Conservation (phyloP, 2,888 invertebrate species). For the Polyommatus icarus region DNA sequence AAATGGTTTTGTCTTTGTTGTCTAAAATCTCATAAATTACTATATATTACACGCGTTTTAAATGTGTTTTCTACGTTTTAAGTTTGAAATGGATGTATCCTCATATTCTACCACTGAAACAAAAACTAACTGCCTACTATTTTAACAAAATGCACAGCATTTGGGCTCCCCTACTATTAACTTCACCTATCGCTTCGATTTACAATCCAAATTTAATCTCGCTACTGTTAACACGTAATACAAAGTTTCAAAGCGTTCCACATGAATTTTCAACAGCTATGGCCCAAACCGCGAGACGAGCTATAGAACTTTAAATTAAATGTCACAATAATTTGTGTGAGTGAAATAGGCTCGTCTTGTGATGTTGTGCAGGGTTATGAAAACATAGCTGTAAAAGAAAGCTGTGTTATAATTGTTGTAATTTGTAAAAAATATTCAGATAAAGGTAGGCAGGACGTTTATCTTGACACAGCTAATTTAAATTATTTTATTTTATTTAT, state of each 20-base stretch:
- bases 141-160: background rate
- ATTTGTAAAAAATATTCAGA: too few species aligned
- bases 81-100: too few species aligned
- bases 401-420: too few species aligned
- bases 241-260: slow-evolving; percentile 1
- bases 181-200: slow-evolving; percentile 53
- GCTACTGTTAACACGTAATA: slow-evolving; percentile 45
- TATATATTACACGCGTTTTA: too few species aligned
- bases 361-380: background rate
- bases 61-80: too few species aligned
- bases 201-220: slow-evolving; percentile 55
- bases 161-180: slow-evolving; percentile 9
- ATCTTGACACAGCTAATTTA: too few species aligned
- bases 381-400: background rate
- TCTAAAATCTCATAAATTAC: too few species aligned
- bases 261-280: slow-evolving; percentile 13
- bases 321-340: background rate
- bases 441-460: too few species aligned
- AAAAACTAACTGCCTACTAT: background rate
- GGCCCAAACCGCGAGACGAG: background rate
- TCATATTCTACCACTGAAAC: background rate
- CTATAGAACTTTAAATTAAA: background rate
- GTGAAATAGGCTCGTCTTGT: background rate
- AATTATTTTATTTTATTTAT: too few species aligned
- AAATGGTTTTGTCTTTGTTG: too few species aligned